These are phyloP conservation scores for Drosophila putrida DNA, from an alignment of 2,888 invertebrate species.

Conservation along the genomic window DNA sequence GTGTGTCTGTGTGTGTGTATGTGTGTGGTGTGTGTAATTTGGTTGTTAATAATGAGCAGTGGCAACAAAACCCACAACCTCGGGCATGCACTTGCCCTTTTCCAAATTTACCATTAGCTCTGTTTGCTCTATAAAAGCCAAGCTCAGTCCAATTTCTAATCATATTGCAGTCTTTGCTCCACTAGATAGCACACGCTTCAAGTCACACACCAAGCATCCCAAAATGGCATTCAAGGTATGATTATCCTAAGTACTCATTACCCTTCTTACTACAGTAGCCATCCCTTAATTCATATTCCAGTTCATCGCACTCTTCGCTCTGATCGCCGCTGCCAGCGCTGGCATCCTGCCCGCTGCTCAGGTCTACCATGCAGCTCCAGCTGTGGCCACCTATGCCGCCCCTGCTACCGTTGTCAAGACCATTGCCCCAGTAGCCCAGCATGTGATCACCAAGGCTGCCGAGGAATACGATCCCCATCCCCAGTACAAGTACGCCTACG, in stretches of 20 bases:
- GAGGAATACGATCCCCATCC: conserved; percentile 84
- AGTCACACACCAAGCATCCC: conserved; percentile 44
- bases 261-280: not conserved
- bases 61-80: conserved; percentile 44
- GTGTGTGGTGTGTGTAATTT: conserved; percentile 30
- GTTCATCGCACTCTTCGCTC: conserved; percentile 78
- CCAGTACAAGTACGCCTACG: conserved; percentile 82
- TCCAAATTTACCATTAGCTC: conserved; percentile 7
- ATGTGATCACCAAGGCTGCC: conserved; percentile 68
- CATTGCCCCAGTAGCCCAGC: conserved; percentile 52
- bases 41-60: conserved; percentile 40
- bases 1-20: conserved; percentile 17
- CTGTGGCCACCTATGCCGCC: conserved; percentile 63
- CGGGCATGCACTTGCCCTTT: conserved; percentile 52
- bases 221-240: conserved; percentile 82
- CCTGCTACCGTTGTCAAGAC: conserved; percentile 55
- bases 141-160: conserved; percentile 52
- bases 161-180: conserved; percentile 58
- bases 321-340: conserved; percentile 80
- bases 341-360: conserved; percentile 73
- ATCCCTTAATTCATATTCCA: conserved; percentile 18
- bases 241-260: not conserved
- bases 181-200: conserved; percentile 45
- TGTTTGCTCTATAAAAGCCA: conserved; percentile 60
- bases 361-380: conserved; percentile 69